Conservation (phyloP, 2,888 invertebrate species). For the Dysmachus trigonus region DNA sequence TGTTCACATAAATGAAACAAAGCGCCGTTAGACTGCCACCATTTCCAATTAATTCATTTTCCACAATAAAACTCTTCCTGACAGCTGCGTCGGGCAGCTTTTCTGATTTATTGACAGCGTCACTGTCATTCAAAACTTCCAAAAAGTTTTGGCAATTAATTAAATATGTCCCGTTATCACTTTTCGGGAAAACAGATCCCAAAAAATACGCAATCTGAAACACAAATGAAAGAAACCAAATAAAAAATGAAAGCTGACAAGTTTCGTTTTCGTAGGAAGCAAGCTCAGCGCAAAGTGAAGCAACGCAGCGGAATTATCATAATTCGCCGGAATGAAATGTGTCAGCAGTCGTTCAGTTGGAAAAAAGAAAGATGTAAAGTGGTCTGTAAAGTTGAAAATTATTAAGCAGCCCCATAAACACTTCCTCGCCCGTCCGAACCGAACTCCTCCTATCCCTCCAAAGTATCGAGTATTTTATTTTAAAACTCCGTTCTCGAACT, state of each 20-base stretch:
- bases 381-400: not conserved
- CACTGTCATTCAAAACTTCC: not conserved
- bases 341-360: not conserved
- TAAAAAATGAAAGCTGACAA: not conserved
- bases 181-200: not conserved
- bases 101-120: not conserved
- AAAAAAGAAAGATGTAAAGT: not conserved
- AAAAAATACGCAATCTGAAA: not conserved
- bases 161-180: slow-evolving; percentile 2
- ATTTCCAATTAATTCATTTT: not conserved
- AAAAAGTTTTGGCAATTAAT: slow-evolving; percentile 1
- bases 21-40: not conserved
- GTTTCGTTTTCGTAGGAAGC: not conserved
- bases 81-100: not conserved
- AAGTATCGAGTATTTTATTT: not conserved
- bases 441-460: not conserved
- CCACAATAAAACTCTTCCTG: not conserved
- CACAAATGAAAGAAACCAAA: not conserved
- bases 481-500: not conserved
- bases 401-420: not conserved
- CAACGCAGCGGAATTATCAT: not conserved
- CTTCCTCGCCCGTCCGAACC: not conserved
- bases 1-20: not conserved
- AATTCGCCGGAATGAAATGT: slow-evolving; percentile 5
- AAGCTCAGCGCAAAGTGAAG: not conserved